Evolutionary conservation across 2,113 vertebrate species (phyloP).

Genomic region (Todiramphus saurophagus): DNA sequence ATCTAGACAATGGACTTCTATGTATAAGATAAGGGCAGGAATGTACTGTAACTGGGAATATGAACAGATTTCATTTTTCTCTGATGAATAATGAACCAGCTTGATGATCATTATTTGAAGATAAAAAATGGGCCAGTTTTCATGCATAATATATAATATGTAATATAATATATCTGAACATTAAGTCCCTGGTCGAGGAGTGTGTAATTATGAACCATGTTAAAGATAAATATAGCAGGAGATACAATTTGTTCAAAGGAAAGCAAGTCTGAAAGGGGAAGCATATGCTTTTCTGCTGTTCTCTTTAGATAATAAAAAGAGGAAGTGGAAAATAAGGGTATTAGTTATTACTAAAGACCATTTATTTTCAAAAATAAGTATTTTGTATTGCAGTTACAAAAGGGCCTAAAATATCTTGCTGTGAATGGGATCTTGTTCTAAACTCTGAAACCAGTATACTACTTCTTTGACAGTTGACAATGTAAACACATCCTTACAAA

Average conservation of each 20-base stretch:
- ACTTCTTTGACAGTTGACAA: background rate
- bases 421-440: background rate
- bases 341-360: background rate
- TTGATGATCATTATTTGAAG: slow-evolving; percentile 62
- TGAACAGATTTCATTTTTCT: slow-evolving; percentile 59
- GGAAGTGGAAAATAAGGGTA: background rate
- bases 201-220: slow-evolving; percentile 38
- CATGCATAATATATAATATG: slow-evolving; percentile 64
- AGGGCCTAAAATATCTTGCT: background rate
- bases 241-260: slow-evolving; percentile 19
- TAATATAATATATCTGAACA: slow-evolving; percentile 47
- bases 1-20: background rate
- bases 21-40: background rate
- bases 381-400: background rate
- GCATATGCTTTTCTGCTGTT: background rate
- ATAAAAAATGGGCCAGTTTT: slow-evolving; percentile 63
- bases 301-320: background rate
- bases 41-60: slow-evolving; percentile 30
- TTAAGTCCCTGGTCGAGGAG: background rate
- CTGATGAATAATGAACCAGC: slow-evolving; percentile 62
- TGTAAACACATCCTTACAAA: background rate
- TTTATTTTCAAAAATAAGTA: background rate
- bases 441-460: background rate
- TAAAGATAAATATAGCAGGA: slow-evolving; percentile 53
- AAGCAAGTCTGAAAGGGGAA: slow-evolving; percentile 8